Evolutionary conservation across 2,113 vertebrate species (phyloP).

Genomic region (Polypterus senegalus): DNA sequence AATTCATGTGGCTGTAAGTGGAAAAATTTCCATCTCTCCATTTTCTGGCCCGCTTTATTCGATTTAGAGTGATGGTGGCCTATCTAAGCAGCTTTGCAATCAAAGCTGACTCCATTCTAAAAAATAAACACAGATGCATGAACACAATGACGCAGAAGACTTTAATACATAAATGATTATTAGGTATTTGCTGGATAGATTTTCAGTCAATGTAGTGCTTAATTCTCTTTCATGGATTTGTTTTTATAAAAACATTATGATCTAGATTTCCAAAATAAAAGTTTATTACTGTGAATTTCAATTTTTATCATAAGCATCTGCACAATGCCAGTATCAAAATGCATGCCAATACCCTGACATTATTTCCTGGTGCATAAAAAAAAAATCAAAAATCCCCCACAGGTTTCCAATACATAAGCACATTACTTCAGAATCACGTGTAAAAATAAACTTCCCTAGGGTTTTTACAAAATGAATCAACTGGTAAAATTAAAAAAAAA

Average conservation of each 20-base stretch:
- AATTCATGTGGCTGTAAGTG: too few species aligned
- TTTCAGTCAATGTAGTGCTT: too few species aligned
- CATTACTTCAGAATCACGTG: conserved; percentile 23
- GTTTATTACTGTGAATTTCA: conserved; percentile 14
- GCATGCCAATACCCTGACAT: conserved; percentile 18
- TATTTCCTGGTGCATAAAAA: conserved; percentile 9
- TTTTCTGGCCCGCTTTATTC: too few species aligned
- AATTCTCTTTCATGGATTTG: too few species aligned
- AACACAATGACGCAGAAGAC: too few species aligned
- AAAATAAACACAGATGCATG: too few species aligned
- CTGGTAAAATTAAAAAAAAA: conserved; percentile 17
- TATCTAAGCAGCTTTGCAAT: too few species aligned
- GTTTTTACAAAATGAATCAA: conserved; percentile 33
- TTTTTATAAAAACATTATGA: conserved; percentile 24
- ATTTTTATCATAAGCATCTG: conserved; percentile 16
- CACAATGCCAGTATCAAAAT: conserved; percentile 9
- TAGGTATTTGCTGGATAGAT: too few species aligned
- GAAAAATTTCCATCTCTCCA: too few species aligned
- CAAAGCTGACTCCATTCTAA: too few species aligned
- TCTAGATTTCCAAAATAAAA: conserved; percentile 10
- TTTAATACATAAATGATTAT: too few species aligned
- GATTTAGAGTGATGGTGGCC: too few species aligned
- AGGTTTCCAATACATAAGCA: conserved; percentile 24
- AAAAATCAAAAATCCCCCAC: conserved; percentile 12
- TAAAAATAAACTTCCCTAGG: conserved; percentile 30